Evolutionary conservation across 2,113 vertebrate genomes (phyloP), one percentile per base, ranked within the genome.

Genomic region (Lophotis ruficrista): DNA sequence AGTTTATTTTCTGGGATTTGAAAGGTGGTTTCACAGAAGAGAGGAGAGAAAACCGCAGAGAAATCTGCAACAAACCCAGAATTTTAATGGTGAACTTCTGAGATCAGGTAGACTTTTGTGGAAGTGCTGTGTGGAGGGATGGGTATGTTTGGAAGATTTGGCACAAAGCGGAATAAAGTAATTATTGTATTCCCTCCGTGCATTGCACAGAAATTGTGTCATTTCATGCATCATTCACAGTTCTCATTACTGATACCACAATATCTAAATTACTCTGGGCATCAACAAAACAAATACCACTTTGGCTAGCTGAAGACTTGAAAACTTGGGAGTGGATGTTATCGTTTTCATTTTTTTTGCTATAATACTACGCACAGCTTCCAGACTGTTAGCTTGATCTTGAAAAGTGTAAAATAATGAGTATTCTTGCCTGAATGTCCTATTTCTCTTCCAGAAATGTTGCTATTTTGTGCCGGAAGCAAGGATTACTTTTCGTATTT

Each of bases 151-250:
- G 45, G 51, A 68, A 70, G 48, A 84, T 66, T 38, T 96, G 90
- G 93, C 96, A 94, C 50, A 68, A 57, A 62, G 61, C 12, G 22
- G 16, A 35, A 23, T 25, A 51, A 73, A 89, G 81, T 94, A 82
- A 97, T 97, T 94, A 93, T 10, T 38, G 43, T 80, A 95, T 91
- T 97, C 93, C 92, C 90, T 93, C 25, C 0, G 58, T 89, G 94
- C 66, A 47, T 53, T 92, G 78, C 50, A 62, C 61, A 95, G 86
- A 94, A 96, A 92, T 87, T 54, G 57, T 89, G 75, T 93, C 53
- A 94, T 91, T 94, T 89, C 93, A 94, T 96, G 78, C 87, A 96
- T 96, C 94, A 96, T 94, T 96, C 93, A 96, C 84, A 92, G 53
- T 72, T 79, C 61, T 89, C 62, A 93, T 97, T 94, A 93, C 65